Conservation (phyloP, 2,113 vertebrate genomes). For the Grallaria varia region DNA sequence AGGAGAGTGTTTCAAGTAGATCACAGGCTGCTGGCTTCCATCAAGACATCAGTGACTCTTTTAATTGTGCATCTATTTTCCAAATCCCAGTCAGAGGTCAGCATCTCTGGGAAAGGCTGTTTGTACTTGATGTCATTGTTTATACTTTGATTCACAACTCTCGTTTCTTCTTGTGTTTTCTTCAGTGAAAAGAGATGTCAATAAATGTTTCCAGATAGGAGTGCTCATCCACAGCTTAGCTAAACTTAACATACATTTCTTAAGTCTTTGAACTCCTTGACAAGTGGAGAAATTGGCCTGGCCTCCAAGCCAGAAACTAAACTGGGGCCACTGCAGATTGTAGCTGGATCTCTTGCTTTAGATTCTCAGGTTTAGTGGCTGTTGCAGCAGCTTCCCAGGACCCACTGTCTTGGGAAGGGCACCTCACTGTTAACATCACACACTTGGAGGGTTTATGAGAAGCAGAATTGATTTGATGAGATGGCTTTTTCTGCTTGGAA, state of each 20-base stretch:
- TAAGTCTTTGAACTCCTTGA: neutral
- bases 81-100: neutral
- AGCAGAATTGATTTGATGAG: neutral
- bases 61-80: neutral
- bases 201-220: conserved; percentile 20
- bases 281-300: neutral
- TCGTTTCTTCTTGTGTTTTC: neutral
- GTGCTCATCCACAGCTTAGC: neutral
- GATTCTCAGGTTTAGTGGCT: neutral
- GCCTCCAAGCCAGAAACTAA: neutral
- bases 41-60: neutral
- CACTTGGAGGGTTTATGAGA: neutral
- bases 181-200: neutral
- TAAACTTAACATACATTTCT: neutral
- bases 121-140: conserved; percentile 8
- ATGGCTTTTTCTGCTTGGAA: neutral
- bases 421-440: neutral
- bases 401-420: neutral
- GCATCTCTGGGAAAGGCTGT: neutral
- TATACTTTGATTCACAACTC: neutral
- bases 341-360: neutral
- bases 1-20: neutral
- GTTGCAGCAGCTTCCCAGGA: neutral
- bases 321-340: neutral
- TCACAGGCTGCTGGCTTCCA: neutral